These are phyloP conservation scores for Cordilura impudica DNA, from an alignment of 2,888 invertebrate species.

Conservation along the genomic window DNA sequence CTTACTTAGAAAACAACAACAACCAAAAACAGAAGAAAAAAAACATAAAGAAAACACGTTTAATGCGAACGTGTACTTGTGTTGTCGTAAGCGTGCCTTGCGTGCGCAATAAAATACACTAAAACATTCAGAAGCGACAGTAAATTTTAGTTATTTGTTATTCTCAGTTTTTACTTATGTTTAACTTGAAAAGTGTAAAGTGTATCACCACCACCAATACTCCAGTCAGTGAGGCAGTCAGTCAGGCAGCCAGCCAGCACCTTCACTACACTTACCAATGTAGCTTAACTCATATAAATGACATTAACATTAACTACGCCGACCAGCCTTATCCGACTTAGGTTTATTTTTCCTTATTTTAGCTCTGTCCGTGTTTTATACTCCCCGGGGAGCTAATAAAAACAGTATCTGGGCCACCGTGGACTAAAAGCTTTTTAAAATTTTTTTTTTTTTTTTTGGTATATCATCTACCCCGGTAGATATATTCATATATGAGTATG, in stretches of 20 bases:
- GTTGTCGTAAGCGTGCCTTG: conserved; percentile 60
- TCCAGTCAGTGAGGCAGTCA: neutral
- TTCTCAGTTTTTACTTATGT: conserved; percentile 5
- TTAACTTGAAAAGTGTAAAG: conserved; percentile 17
- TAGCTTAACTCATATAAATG: conserved; percentile 12
- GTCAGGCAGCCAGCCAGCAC: neutral
- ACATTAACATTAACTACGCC: conserved; percentile 45
- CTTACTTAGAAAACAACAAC: neutral
- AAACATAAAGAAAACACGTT: conserved; percentile 29
- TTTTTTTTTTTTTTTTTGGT: conserved; percentile 3
- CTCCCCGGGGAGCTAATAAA: conserved; percentile 59
- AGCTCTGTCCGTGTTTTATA: conserved; percentile 16
- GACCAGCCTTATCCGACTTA: conserved; percentile 24
- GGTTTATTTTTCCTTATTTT: neutral
- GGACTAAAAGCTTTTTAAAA: conserved; percentile 38
- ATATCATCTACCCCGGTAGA: neutral
- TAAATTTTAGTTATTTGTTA: conserved; percentile 54
- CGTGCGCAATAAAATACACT: conserved; percentile 55
- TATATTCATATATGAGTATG: neutral
- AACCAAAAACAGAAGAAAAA: neutral
- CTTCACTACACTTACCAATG: neutral
- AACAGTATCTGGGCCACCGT: conserved; percentile 55
- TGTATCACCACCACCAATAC: conserved; percentile 4
- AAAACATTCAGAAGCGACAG: conserved; percentile 50
- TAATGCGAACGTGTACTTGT: conserved; percentile 56